Percentiles rank a stretch among this genome's conserved stretches.
Conservation (phyloP, 2,888 invertebrate genomes). For the Coleophora deauratella region DNA sequence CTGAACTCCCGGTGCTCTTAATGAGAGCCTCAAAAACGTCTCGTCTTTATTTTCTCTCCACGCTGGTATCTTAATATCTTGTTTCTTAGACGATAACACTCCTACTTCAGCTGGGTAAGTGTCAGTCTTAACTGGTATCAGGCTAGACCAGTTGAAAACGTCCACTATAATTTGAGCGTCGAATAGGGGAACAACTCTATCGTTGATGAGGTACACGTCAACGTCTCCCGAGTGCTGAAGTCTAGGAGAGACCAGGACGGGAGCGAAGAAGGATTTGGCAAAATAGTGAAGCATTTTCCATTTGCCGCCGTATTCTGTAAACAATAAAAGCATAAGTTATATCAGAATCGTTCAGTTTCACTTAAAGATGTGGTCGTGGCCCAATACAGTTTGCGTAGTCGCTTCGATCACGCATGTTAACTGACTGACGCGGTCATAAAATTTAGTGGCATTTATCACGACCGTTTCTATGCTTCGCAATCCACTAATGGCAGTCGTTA, state of each 20-base stretch:
- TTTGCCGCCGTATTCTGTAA: conserved; percentile 80
- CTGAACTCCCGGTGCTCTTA: conserved; percentile 56
- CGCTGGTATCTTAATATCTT: conserved; percentile 30
- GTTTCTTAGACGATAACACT: conserved; percentile 38
- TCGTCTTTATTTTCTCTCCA: conserved; percentile 35
- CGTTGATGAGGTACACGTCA: conserved; percentile 78
- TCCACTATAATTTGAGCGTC: conserved; percentile 70
- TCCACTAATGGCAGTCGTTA: too few relatives aligned
- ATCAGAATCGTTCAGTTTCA: too few relatives aligned
- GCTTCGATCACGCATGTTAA: too few relatives aligned
- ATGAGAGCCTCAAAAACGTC: conserved; percentile 58
- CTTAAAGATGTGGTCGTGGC: too few relatives aligned
- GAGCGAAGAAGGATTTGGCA: conserved; percentile 88
- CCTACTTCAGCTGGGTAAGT: conserved; percentile 31
- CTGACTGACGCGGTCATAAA: too few relatives aligned
- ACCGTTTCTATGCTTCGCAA: too few relatives aligned
- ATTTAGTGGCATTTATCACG: too few relatives aligned
- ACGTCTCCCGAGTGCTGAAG: conserved; percentile 64
- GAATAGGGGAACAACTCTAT: conserved; percentile 59
- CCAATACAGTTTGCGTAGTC: too few relatives aligned
- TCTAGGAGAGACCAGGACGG: conserved; percentile 79
- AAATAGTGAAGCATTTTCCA: conserved; percentile 96
- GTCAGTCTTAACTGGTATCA: conserved; percentile 44
- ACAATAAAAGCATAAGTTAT: neutral
- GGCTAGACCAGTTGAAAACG: conserved; percentile 73